Percentiles rank a stretch among this genome's conserved stretches.
phyloP scores from a whole-genome alignment of 2,113 vertebrate genomes.

The Picathartes gymnocephalus region DNA sequence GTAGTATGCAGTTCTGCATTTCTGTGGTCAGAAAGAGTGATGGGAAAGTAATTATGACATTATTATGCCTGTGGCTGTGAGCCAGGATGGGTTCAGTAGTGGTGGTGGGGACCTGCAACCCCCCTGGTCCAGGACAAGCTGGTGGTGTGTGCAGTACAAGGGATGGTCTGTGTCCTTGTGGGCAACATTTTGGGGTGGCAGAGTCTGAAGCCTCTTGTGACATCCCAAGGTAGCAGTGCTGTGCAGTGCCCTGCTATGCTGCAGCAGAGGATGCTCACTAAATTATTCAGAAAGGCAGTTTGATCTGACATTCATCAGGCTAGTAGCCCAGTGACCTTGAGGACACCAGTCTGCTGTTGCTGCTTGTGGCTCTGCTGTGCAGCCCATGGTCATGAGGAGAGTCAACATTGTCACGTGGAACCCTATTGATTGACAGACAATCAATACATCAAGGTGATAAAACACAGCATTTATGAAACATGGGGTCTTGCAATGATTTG shows the following conservation, averaged over 20 bases:
- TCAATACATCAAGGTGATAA: background rate
- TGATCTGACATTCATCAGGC: conserved; percentile 38
- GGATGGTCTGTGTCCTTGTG: background rate
- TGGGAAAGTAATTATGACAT: background rate
- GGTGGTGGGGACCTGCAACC: background rate
- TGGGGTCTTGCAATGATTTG: background rate
- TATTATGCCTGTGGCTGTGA: background rate
- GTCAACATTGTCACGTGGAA: background rate
- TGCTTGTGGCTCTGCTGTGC: background rate
- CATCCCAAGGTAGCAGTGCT: background rate
- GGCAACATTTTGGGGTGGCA: background rate
- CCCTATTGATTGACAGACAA: background rate
- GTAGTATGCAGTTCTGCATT: background rate
- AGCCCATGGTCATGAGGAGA: background rate
- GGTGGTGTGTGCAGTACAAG: fast-evolving
- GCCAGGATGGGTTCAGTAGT: background rate
- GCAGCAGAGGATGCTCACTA: conserved; percentile 23
- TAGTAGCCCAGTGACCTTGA: conserved; percentile 10
- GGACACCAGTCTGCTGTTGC: background rate
- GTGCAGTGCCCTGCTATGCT: background rate
- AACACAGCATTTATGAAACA: background rate
- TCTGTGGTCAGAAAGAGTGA: background rate
- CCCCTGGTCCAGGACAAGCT: background rate
- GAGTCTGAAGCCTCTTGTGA: background rate
- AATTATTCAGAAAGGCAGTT: conserved; percentile 63